Base-by-base conservation (phyloP, 2,797 vertebrate genomes). In the Sebastes vulpes region DNA sequence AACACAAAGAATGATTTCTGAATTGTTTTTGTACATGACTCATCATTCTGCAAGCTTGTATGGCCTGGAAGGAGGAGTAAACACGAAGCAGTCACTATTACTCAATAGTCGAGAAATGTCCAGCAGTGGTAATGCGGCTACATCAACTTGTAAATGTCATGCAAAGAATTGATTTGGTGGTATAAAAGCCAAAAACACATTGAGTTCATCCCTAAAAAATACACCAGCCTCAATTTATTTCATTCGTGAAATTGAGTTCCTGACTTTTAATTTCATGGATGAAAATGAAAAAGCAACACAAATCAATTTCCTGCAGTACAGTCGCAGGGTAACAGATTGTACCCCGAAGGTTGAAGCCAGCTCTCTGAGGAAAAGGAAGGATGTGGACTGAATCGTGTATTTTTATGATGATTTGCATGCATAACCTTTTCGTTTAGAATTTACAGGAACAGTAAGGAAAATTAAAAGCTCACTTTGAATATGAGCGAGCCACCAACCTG, bases 231-330 rank as follows among this genome's bases (percentile, higher is more conserved):
- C 31, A 50, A 21, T 54, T 70, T 48, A 59, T 69, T 66, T 79
- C 42, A 67, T 16, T 64, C 1, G 28, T 79, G 69, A 84, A 84
- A 86, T 50, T 77, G 72, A 71, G 50, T 83, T 75, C 50, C 72
- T 77, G 76, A 71, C 54, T 70, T 83, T 74, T 85, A 75, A 89
- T 86, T 86, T 82, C 84, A 79, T 82, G 73, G 69, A 54, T 68
- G 69, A 79, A 84, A 72, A 72, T 65, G 31, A 38, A 59, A 77
- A 74, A 73, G 68, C 56, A 9, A 66, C 61, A 64, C 29, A 72
- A 83, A 81, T 85, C 74, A 66, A 75, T 89, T 82, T 81, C 54
- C 66, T 72, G 81, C 53, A 7, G 48, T 58, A 21, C 59, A 75
- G 73, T 78, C 20, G 0, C 48, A 20, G 48, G 57, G 75, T 56